A percentile compares a stretch with the other conserved stretches of the same genome.
phyloP scores from a whole-genome alignment of 1,140 invertebrate species.

The Eupristina koningsbergeri region DNA sequence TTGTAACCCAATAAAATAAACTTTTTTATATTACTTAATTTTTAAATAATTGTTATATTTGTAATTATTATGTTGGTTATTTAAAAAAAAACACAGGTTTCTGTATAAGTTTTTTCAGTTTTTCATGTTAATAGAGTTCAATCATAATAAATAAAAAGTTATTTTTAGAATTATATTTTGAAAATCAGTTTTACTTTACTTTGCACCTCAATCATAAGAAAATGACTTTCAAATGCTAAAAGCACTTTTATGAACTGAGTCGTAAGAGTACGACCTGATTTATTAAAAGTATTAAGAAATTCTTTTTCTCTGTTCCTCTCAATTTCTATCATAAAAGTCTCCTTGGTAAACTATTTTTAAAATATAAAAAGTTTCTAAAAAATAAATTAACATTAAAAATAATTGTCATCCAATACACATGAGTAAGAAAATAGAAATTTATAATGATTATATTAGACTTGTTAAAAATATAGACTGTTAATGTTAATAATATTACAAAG shows the following conservation, averaged over 20 bases:
- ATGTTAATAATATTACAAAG: too few relatives aligned
- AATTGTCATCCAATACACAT: not conserved
- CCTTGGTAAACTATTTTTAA: too few relatives aligned
- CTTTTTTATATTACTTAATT: too few relatives aligned
- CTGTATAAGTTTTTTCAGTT: too few relatives aligned
- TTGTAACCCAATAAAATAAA: too few relatives aligned
- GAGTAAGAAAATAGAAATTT: too few relatives aligned
- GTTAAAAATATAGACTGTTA: too few relatives aligned
- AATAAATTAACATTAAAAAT: not conserved
- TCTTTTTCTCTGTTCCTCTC: not conserved
- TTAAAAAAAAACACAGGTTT: too few relatives aligned
- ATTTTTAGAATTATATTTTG: too few relatives aligned
- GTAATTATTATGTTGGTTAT: too few relatives aligned
- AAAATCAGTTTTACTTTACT: not conserved
- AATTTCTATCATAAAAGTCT: not conserved
- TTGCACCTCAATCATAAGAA: not conserved
- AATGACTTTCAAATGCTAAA: not conserved
- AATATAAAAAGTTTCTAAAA: not conserved
- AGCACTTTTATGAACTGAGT: not conserved
- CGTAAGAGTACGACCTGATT: not conserved
- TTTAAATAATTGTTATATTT: too few relatives aligned
- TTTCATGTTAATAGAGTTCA: not conserved
- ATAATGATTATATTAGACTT: too few relatives aligned
- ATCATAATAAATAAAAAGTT: not conserved
- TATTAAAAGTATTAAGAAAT: not conserved